Evolutionary conservation across 2,113 vertebrate species (phyloP).

Genomic region (Chloropsis hardwickii): DNA sequence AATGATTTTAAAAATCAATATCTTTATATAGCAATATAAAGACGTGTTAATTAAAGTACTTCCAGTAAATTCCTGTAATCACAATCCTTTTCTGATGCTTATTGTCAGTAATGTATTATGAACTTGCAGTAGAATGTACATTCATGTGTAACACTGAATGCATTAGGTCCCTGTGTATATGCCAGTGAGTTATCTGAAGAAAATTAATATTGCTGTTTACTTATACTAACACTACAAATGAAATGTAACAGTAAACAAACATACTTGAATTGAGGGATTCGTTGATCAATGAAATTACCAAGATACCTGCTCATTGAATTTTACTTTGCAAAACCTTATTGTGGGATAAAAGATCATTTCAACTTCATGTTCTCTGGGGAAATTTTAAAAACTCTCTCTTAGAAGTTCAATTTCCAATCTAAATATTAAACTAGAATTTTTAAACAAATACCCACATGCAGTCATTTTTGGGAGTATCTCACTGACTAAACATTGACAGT

Average conservation of each 20-base stretch:
- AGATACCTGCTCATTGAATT: background rate
- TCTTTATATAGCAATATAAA: background rate
- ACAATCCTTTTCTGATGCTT: background rate
- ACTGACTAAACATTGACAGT: background rate
- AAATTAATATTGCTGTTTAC: background rate
- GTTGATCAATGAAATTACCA: background rate
- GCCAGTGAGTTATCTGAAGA: background rate
- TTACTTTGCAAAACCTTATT: background rate
- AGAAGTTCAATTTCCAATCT: background rate
- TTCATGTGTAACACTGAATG: background rate
- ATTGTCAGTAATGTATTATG: background rate
- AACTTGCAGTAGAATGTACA: background rate
- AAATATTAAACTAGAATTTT: background rate
- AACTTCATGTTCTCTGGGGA: background rate
- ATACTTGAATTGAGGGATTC: background rate
- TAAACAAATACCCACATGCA: background rate
- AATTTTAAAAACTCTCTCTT: background rate
- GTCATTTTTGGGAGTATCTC: background rate
- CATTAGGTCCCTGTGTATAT: background rate
- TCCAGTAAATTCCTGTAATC: background rate
- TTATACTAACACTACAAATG: background rate
- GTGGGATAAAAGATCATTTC: background rate
- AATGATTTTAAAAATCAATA: background rate
- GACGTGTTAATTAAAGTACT: background rate
- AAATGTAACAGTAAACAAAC: background rate